These are phyloP conservation scores for Cyprinodon tularosa DNA, from an alignment of 2,113 vertebrate species.

Conservation along the genomic window DNA sequence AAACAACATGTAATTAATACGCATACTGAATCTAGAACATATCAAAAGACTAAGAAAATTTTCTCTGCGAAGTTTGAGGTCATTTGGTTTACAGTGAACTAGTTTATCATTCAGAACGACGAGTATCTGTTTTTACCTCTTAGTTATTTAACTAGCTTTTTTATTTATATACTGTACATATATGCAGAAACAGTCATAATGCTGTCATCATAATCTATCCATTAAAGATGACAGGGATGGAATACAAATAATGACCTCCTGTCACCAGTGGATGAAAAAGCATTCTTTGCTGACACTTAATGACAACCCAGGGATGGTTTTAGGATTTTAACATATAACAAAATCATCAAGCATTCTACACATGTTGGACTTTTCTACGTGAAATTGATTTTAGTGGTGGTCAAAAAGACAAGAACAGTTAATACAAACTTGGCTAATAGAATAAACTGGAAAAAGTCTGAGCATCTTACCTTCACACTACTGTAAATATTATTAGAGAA, in stretches of 20 bases:
- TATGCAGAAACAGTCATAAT: constrained; percentile 28
- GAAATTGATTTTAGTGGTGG: neutral
- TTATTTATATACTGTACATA: constrained; percentile 12
- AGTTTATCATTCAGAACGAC: constrained; percentile 52
- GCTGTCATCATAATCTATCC: constrained; percentile 58
- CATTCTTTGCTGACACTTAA: constrained; percentile 23
- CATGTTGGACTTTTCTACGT: constrained; percentile 1
- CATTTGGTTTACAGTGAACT: constrained; percentile 8
- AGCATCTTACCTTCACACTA: neutral
- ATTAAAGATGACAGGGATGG: constrained; percentile 32
- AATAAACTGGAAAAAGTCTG: no score
- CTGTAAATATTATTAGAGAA: no score
- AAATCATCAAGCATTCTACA: constrained; percentile 1
- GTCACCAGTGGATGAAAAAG: constrained; percentile 41
- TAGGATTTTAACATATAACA: constrained; percentile 12
- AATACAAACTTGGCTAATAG: no score
- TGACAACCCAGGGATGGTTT: constrained; percentile 37
- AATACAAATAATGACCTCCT: constrained; percentile 68
- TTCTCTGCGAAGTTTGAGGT: constrained; percentile 7
- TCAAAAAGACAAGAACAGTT: neutral
- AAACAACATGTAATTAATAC: neutral
- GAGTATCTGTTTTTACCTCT: constrained; percentile 26
- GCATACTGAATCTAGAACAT: neutral
- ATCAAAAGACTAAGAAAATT: neutral
- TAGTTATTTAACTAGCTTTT: constrained; percentile 53